phyloP scores from a whole-genome alignment of 2,888 invertebrate species.

The Ichneumoninae sp. region DNA sequence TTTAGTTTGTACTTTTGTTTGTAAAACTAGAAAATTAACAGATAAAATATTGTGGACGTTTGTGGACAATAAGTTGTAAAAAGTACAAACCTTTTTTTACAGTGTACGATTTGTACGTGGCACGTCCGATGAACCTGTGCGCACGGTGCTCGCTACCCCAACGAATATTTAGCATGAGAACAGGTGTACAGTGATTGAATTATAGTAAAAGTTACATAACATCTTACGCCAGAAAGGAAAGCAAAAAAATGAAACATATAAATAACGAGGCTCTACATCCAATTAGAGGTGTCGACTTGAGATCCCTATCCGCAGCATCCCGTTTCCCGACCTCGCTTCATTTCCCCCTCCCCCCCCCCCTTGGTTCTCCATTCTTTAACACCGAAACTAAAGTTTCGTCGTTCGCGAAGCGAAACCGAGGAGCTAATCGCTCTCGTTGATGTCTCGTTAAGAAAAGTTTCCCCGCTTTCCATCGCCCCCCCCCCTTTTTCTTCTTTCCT shows the following conservation, averaged over 20 bases:
- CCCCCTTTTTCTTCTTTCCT: constrained; percentile 27
- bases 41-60: too few species aligned
- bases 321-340: constrained; percentile 13
- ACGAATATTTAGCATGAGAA: too few species aligned
- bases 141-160: too few species aligned
- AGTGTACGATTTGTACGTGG: too few species aligned
- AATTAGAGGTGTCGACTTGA: constrained; percentile 23
- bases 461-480: constrained; percentile 40
- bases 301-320: constrained; percentile 1
- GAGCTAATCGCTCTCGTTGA: constrained; percentile 70
- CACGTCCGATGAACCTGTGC: too few species aligned
- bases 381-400: constrained; percentile 62
- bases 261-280: constrained; percentile 31
- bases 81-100: too few species aligned
- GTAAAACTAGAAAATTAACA: too few species aligned
- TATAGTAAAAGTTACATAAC: too few species aligned
- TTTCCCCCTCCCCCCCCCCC: not conserved
- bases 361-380: constrained; percentile 35
- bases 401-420: constrained; percentile 51
- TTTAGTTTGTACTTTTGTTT: too few species aligned
- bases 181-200: too few species aligned
- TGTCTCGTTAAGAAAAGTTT: constrained; percentile 67
- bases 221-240: not conserved
- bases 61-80: too few species aligned
- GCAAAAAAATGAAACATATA: not conserved